Percentiles rank a stretch among this genome's conserved stretches.
phyloP scores from a whole-genome alignment of 2,797 vertebrate genomes.

The Emydoidea blandingii region DNA sequence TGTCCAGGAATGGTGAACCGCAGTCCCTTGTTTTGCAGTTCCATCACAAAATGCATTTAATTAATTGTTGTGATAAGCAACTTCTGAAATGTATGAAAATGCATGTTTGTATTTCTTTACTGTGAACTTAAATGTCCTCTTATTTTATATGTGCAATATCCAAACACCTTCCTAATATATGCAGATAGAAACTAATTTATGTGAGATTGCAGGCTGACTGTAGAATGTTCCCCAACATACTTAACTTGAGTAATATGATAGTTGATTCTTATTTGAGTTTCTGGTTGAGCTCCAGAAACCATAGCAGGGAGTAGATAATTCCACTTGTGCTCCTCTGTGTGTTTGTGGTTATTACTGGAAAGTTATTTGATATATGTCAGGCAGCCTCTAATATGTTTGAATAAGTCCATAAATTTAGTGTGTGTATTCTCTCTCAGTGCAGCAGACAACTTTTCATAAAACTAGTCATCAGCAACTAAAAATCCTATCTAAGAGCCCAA shows the following conservation, averaged over 20 bases:
- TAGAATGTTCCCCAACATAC: background rate
- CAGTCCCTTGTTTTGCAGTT: background rate
- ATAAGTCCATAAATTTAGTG: background rate
- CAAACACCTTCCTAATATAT: background rate
- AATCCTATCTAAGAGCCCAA: background rate
- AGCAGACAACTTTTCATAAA: conserved; percentile 3
- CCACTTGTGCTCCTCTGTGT: background rate
- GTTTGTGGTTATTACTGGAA: conserved; percentile 50
- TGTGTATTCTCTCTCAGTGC: background rate
- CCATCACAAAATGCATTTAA: background rate
- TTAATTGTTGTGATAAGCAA: background rate
- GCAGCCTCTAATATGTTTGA: conserved; percentile 39
- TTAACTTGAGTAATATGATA: conserved; percentile 25
- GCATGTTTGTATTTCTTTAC: background rate
- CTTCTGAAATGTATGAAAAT: background rate
- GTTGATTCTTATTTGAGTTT: background rate
- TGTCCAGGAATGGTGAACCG: too few species aligned
- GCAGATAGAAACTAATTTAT: background rate
- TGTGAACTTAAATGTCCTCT: background rate
- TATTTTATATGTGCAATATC: background rate
- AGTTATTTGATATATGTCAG: conserved; percentile 26
- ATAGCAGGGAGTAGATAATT: conserved; percentile 3
- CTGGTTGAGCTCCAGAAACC: conserved; percentile 44
- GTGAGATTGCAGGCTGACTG: background rate
- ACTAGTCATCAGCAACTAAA: background rate